Evolutionary conservation across 2,113 vertebrate genomes (phyloP), one percentile per base, ranked within the genome.

Genomic region (Odocoileus hemionus): DNA sequence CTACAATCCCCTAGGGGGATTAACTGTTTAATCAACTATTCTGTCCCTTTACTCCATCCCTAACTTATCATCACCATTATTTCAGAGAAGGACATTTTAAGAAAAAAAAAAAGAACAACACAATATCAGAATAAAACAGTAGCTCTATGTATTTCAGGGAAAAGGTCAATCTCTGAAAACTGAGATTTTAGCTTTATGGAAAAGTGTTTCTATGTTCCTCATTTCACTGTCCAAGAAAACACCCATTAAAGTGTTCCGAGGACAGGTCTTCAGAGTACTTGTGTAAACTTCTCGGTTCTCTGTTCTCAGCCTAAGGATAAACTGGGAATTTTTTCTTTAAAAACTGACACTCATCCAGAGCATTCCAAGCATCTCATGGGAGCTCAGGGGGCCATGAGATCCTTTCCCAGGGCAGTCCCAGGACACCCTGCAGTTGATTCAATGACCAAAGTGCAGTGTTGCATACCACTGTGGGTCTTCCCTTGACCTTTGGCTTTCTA

Each of bases 61-160:
- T 76, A 15, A 76, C 39, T 76, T 43, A 76, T 55, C 5, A 25
- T 61, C 25, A 39, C n/a, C 52, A 83, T 91, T 86, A 83, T 64
- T 85, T 70, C 36, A 80, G 89, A 92, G 23, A 80, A 82, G 43
- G 50, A 60, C 45, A 74, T 58, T 78, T 54, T 86, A 64, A 14
- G 14, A 47, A 89, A 52, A 76, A 43, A 74, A 74, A 36, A 54
- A 54, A 7, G 1, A 45, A 57, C 19, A 33, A n/a, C 50, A 78
- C n/a, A 57, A 67, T 25, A 50, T 94, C 54, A 55, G 70, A 57
- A 93, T 92, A 52, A 94, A 94, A 64, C 67, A n/a, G 7, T n/a
- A 87, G 70, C 76, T 45, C 78, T 96, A 93, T 96, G 55, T 52
- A 47, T 61, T 36, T 45, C 60, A 45, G n/a, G 50, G 84, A 89